Evolutionary conservation across 2,888 invertebrate genomes (phyloP).

Genomic region (Hemithea aestivaria): DNA sequence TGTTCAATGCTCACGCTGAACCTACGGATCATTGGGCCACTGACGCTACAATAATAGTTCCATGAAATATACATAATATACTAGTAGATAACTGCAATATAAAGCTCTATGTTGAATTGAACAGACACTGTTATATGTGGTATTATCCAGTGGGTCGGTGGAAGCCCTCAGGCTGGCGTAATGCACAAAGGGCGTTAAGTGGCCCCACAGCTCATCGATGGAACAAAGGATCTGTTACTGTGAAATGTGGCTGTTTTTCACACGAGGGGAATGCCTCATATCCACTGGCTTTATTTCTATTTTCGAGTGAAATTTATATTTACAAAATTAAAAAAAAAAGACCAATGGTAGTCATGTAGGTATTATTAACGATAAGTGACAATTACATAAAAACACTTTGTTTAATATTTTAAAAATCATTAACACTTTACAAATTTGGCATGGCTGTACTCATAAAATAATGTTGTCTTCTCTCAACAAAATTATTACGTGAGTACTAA

Average conservation of each 20-base stretch:
- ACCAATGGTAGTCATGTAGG: too few relatives aligned
- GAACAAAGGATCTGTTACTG: constrained; percentile 46
- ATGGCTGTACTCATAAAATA: too few relatives aligned
- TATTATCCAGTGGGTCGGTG: constrained; percentile 32
- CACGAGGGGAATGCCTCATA: constrained; percentile 20
- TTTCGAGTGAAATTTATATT: constrained; percentile 2
- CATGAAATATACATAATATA: neutral
- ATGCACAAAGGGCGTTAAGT: constrained; percentile 67
- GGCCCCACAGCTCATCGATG: constrained; percentile 49
- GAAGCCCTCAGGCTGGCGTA: constrained; percentile 37
- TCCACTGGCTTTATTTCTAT: constrained; percentile 15
- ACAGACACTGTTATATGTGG: too few relatives aligned
- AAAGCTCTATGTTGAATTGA: neutral
- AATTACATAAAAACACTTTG: too few relatives aligned
- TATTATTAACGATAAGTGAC: too few relatives aligned
- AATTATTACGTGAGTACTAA: too few relatives aligned
- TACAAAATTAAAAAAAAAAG: constrained; percentile 2
- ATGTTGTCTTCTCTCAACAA: too few relatives aligned
- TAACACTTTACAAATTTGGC: too few relatives aligned
- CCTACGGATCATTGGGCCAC: too few relatives aligned
- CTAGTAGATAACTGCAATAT: neutral
- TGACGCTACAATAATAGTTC: too few relatives aligned
- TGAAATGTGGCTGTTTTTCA: constrained; percentile 26
- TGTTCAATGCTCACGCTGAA: too few relatives aligned
- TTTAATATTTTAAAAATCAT: too few relatives aligned